Evolutionary conservation across 2,797 vertebrate species (phyloP), one percentile per base, ranked within the genome.

Genomic region (Semaprochilodus insignis): DNA sequence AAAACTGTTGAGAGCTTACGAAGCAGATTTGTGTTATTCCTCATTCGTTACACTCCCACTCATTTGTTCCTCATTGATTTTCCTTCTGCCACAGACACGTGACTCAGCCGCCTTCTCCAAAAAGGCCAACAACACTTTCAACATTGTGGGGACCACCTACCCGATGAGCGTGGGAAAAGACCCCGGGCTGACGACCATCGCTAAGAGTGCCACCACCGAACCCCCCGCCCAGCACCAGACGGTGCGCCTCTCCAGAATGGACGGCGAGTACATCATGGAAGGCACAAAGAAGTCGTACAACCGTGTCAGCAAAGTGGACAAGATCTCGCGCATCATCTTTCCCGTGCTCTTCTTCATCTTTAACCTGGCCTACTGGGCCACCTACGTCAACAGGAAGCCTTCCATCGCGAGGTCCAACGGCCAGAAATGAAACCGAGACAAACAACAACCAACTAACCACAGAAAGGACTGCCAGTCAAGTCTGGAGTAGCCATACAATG

Each of bases 291-390:
- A 97, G 89, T 98, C 97, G 40, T 99, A 99, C 95, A 99, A 99
- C 93, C 99, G 98, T 0, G 98, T 99, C 94, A 99, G 98, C 96
- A 98, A 97, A 94, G 97, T 99, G 92, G 98, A 99, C 95, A 99
- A 99, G 95, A 98, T 99, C 89, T 99, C 98, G 0, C 98, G 98
- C 92, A 99, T 99, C 81, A 95, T 99, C 90, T 99, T 99, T 91
- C 98, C 98, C 0, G 95, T 99, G 79, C 95, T 99, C 78, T 99
- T 99, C 92, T 98, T 98, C 91, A 97, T 99, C 91, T 99, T 99
- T 93, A 99, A 99, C 90, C 88, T 99, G 85, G 98, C 96, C 83
- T 99, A 99, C 93, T 99, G 98, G 98, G 98, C 97, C 77, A 99
- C 98, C 0, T 99, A 99, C 0, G 96, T 99, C 92, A 99, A 99